Percentiles rank a stretch among this genome's conserved stretches.
Evolutionary conservation across 2,888 invertebrate species (phyloP).

Genomic region (Timema podura): DNA sequence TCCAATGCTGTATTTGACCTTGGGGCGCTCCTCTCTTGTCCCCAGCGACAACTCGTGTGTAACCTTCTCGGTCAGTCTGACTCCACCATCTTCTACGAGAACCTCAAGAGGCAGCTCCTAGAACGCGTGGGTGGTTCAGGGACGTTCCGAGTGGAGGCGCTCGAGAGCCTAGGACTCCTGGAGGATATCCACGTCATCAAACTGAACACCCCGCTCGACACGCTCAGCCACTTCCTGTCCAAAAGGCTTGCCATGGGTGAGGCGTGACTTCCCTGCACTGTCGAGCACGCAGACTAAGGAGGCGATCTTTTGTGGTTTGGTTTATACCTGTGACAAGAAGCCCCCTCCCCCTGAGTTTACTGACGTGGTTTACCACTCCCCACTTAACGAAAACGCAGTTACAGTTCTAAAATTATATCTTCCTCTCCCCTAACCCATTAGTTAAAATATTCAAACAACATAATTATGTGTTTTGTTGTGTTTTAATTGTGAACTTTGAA

Average conservation of each 20-base stretch:
- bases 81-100: conserved; percentile 87
- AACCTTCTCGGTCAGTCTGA: conserved; percentile 78
- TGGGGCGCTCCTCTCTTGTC: conserved; percentile 16
- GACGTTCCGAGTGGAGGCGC: conserved; percentile 56
- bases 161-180: conserved; percentile 85
- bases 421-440: too few species aligned
- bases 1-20: not conserved
- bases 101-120: conserved; percentile 75
- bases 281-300: too few species aligned
- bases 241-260: conserved; percentile 74
- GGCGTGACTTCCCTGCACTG: conserved; percentile 29
- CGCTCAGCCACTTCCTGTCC: conserved; percentile 83
- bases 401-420: too few species aligned
- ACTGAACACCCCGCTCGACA: conserved; percentile 83
- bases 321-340: too few species aligned
- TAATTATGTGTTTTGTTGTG: too few species aligned
- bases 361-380: too few species aligned
- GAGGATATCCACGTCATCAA: conserved; percentile 79
- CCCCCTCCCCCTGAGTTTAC: too few species aligned
- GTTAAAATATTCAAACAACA: too few species aligned
- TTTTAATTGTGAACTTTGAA: too few species aligned
- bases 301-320: too few species aligned
- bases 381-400: too few species aligned
- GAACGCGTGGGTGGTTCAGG: conserved; percentile 72
- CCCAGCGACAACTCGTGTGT: conserved; percentile 78